Conservation (phyloP, 1,140 invertebrate genomes). For the Conus ventricosus region DNA sequence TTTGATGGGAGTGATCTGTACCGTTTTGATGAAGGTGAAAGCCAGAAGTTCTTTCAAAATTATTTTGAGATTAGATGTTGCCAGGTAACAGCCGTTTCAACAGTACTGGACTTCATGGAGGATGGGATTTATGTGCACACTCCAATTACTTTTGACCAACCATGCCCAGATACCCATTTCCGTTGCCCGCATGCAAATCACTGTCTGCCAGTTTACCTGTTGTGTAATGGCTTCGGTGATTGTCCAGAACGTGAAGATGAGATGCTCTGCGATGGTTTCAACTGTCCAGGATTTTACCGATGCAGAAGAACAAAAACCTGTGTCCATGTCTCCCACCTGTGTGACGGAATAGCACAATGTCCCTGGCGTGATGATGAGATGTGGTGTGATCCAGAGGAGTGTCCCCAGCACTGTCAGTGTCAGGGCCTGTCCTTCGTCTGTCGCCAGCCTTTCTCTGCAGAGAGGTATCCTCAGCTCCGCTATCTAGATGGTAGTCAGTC, state of each 20-base stretch:
- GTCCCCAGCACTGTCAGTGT: slow-evolving; percentile 50
- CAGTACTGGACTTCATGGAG: neutral
- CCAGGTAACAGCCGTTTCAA: too few relatives aligned
- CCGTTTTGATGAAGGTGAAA: too few relatives aligned
- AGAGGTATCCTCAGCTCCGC: neutral
- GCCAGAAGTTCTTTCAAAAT: too few relatives aligned
- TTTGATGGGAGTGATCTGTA: neutral
- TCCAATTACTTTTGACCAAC: neutral
- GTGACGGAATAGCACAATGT: slow-evolving; percentile 34
- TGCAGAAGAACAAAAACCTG: slow-evolving; percentile 27
- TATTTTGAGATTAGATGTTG: too few relatives aligned
- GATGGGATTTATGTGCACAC: neutral
- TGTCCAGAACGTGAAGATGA: slow-evolving; percentile 21
- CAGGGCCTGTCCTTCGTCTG: slow-evolving; percentile 25
- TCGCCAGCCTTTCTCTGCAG: neutral
- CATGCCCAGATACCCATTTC: slow-evolving; percentile 24
- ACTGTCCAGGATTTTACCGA: slow-evolving; percentile 36
- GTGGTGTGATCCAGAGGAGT: slow-evolving; percentile 22
- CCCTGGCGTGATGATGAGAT: slow-evolving; percentile 38
- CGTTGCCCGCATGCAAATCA: neutral
- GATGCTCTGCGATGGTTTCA: neutral
- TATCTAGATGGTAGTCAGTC: neutral
- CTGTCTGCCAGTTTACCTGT: neutral
- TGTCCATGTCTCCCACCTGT: slow-evolving; percentile 16
- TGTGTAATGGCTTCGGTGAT: slow-evolving; percentile 22